Conservation (phyloP, 1,140 invertebrate species). For the Solenopsis invicta region DNA sequence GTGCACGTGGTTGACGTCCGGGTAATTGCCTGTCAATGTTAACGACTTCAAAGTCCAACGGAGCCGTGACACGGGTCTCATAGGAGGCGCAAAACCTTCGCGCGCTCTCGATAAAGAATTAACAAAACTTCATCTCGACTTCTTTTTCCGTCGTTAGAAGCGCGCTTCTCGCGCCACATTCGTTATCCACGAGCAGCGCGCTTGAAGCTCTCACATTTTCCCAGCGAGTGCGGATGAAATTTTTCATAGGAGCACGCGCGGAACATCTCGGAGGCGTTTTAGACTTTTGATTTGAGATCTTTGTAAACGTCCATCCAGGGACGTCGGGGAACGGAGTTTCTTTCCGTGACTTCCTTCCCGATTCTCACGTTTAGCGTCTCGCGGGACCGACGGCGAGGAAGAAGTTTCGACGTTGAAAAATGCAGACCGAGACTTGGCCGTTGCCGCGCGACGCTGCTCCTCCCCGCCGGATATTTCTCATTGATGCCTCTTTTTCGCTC, state of each 20-base stretch:
- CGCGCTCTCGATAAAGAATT: conserved; percentile 32
- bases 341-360: conserved; percentile 67
- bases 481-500: conserved; percentile 45
- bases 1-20: conserved; percentile 25
- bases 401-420: conserved; percentile 76
- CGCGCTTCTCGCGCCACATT: background rate
- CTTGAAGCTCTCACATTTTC: background rate
- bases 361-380: conserved; percentile 63
- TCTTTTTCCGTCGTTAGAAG: background rate
- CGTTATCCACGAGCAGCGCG: background rate
- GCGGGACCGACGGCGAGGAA: conserved; percentile 21
- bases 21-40: conserved; percentile 61
- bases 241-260: conserved; percentile 47
- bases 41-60: conserved; percentile 53
- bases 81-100: conserved; percentile 36
- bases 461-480: conserved; percentile 62
- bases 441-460: conserved; percentile 7
- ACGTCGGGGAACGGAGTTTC: conserved; percentile 54
- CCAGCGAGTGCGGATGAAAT: conserved; percentile 7
- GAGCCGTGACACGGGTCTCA: conserved; percentile 26
- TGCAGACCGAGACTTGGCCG: conserved; percentile 63
- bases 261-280: conserved; percentile 26
- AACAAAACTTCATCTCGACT: conserved; percentile 35
- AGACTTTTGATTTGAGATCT: conserved; percentile 65
- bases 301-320: conserved; percentile 62